Base-by-base conservation (phyloP, 2,797 vertebrate species). In the Sebastes vulpes region DNA sequence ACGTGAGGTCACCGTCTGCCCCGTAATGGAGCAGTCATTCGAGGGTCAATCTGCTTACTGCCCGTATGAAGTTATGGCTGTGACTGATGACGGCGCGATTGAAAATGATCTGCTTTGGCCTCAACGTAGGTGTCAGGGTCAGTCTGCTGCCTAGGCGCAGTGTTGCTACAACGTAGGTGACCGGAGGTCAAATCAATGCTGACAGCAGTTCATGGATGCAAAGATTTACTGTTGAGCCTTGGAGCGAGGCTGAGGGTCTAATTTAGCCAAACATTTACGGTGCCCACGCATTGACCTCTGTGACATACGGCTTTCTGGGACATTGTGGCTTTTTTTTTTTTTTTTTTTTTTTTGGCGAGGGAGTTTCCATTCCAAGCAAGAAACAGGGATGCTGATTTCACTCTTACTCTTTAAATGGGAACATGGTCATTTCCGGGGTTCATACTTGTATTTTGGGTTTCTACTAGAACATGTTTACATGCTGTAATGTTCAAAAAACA, bases 171-270 rank as follows among this genome's bases (percentile, higher is more conserved):
- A 20, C 3, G 8, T 29, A 52, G 38, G 67, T 58, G 65, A 74
- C 69, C 14, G n/a, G 8, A 76, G 82, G 75, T 89, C 83, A 29
- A 66, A 86, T 92, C 75, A 32, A 85, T 89, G 69, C 31, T 57
- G 61, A 72, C 57, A 71, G 54, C 23, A 25, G 70, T 32, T 72
- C 79, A 71, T 14, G 38, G 73, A 79, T 70, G 58, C 73, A 82
- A 53, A 46, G 75, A 91, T 86, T 85, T 78, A 88, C 32, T 38
- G 61, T 9, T 65, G 21, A 69, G 79, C 67, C 72, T 70, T 38
- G 46, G 6, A 26, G 29, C 42, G 32, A 48, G 56, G 72, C 72
- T 31, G 29, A 75, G 53, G 54, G 61, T 77, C 73, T 80, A 38
- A 83, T 83, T 81, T 70, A 74, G 67, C 25, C 38, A 56, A 76